phyloP scores from a whole-genome alignment of 1,140 invertebrate genomes.

The Lepidurus apus region DNA sequence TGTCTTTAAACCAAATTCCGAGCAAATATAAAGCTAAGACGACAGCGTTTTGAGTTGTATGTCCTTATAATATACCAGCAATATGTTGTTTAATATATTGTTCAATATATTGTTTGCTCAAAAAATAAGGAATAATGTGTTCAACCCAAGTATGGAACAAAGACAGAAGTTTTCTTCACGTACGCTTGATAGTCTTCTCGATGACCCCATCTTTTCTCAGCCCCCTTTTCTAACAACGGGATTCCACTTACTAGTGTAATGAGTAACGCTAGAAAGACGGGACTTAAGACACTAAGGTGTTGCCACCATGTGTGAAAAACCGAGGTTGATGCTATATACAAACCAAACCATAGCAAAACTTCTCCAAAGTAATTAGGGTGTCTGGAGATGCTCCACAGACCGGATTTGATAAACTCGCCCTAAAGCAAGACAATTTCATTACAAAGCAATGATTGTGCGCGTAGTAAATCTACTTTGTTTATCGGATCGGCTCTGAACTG shows the following conservation, averaged over 20 bases:
- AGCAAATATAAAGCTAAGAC: too few species aligned
- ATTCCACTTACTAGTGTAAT: conserved; percentile 44
- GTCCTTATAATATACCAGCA: too few species aligned
- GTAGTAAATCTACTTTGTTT: conserved; percentile 68
- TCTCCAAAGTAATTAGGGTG: conserved; percentile 96
- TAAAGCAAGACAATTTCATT: conserved; percentile 30
- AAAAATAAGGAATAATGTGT: background rate
- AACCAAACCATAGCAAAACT: conserved; percentile 88
- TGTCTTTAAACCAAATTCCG: too few species aligned
- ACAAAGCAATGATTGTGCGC: background rate
- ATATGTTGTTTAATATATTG: too few species aligned
- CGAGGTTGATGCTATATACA: conserved; percentile 72
- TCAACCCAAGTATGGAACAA: conserved; percentile 43
- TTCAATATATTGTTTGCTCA: background rate
- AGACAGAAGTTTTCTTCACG: conserved; percentile 41
- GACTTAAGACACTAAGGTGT: conserved; percentile 42
- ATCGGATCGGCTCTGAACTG: conserved; percentile 75
- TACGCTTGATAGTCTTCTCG: conserved; percentile 42
- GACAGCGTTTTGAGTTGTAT: too few species aligned
- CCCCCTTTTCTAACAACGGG: conserved; percentile 43
- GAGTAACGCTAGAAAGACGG: conserved; percentile 42
- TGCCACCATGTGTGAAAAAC: conserved; percentile 29
- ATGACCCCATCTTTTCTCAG: conserved; percentile 41
- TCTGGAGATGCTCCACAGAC: conserved; percentile 80
- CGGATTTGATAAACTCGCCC: conserved; percentile 48